Base-by-base conservation (phyloP, 2,797 vertebrate genomes). In the Notoglanidium macrostoma region DNA sequence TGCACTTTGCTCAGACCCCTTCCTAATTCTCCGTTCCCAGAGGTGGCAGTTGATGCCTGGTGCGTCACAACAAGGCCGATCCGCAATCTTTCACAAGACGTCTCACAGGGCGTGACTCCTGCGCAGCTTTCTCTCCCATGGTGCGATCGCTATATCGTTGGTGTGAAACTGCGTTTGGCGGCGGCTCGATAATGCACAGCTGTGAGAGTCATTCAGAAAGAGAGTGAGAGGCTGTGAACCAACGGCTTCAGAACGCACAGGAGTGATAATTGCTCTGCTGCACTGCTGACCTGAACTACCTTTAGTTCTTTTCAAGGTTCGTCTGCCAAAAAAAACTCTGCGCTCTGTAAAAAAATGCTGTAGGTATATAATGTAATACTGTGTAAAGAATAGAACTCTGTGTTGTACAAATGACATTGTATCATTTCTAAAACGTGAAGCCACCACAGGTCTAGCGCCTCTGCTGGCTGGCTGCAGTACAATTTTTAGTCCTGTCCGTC, bases 1-100 rank as follows among this genome's bases (percentile, higher is more conserved):
- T 91, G 88, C 89, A 88, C 91, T 90, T 82, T 54, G 70, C 86
- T 35, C 54, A 67, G 76, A 83, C 83, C 87, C 87, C 57, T 46
- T 77, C 46, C 32, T 57, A 67, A 88, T 67, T 29, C 81, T 29
- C 44, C 35, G 26, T 74, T 70, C 65, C 67, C 61, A 5, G 72
- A 87, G 82, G 86, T 74, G 67, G 11, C 70, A 81, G 67, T 26
- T 9, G 61, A 82, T 67, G 57, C 76, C 83, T 21, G 76, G 74
- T 26, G 70, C 79, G 78, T 88, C 73, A 85, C 29, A 87, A 79
- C 81, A 5, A 29, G 9, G 35, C n/a, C 12, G n/a, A 74, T 84
- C 49, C 9, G 15, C 72, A 35, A 74, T 86, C 85, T 72, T 76
- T 70, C 59, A 85, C 32, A 54, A 23, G 84, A 49, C 5, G 11